These are phyloP conservation scores for Dendrocincla tyrannina DNA, from an alignment of 2,797 vertebrate species.

Conservation along the genomic window DNA sequence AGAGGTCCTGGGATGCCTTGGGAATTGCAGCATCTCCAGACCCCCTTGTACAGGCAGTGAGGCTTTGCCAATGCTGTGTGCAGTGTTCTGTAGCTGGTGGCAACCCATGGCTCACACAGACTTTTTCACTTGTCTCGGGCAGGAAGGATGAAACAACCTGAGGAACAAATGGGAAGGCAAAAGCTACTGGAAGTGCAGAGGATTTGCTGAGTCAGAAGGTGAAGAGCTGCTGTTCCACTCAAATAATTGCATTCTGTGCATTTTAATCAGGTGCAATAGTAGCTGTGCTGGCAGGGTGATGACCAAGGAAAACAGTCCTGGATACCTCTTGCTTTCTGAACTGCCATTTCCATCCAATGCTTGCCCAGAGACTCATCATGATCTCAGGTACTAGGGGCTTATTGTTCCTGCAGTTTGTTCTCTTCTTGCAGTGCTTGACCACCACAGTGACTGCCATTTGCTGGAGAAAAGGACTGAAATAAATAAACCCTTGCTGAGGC, in stretches of 20 bases:
- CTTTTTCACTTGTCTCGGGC: background rate
- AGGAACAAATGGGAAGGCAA: background rate
- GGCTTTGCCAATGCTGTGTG: background rate
- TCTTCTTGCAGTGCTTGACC: background rate
- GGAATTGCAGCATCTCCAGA: background rate
- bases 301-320: background rate
- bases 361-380: background rate
- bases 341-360: background rate
- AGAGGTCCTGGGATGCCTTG: background rate
- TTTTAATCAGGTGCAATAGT: background rate
- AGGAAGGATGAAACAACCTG: background rate
- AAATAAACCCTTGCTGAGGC: background rate
- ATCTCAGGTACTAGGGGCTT: background rate
- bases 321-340: background rate
- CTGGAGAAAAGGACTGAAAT: background rate
- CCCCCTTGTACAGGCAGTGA: background rate
- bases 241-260: background rate
- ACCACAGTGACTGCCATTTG: background rate
- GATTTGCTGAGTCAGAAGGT: rapidly evolving
- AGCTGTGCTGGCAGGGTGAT: background rate
- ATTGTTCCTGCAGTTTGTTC: background rate
- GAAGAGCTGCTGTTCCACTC: background rate
- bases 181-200: background rate
- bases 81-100: background rate
- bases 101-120: background rate